Conservation (phyloP, 1,140 invertebrate species). For the Drosophila simulans region DNA sequence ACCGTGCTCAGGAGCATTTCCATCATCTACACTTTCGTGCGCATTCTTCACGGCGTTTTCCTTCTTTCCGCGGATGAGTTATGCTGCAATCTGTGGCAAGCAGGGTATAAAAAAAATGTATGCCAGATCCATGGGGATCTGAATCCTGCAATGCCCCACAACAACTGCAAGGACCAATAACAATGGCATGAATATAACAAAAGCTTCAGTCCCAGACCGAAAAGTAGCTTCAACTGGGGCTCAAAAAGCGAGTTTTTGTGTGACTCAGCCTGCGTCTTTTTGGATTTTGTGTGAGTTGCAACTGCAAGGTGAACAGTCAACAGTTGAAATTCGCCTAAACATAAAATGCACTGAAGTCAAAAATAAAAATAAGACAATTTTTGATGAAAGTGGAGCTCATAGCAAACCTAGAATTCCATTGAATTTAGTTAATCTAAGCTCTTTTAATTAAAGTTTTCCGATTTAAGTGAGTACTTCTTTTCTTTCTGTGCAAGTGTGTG, state of each 20-base stretch:
- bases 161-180: conserved; percentile 60
- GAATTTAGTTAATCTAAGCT: too few species aligned
- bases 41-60: not conserved
- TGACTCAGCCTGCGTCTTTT: conserved; percentile 5
- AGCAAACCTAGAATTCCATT: not conserved
- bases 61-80: conserved; percentile 23
- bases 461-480: too few species aligned
- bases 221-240: conserved; percentile 1
- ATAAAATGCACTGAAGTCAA: not conserved
- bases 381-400: too few species aligned
- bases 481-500: not conserved
- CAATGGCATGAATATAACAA: conserved; percentile 71
- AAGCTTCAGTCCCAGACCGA: conserved; percentile 17
- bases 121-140: conserved; percentile 22
- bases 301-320: conserved; percentile 61
- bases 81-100: conserved; percentile 58
- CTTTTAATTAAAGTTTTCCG: not conserved
- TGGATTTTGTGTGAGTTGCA: conserved; percentile 16
- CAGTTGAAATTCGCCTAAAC: conserved; percentile 32
- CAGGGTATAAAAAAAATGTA: conserved; percentile 18
- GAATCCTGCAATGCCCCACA: conserved; percentile 42
- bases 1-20: not conserved
- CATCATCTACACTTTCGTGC: not conserved
- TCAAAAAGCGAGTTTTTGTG: conserved; percentile 4
- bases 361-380: not conserved